Percentiles rank a stretch among this genome's conserved stretches.
phyloP scores from a whole-genome alignment of 2,797 vertebrate species.

The Gallinago stenura region DNA sequence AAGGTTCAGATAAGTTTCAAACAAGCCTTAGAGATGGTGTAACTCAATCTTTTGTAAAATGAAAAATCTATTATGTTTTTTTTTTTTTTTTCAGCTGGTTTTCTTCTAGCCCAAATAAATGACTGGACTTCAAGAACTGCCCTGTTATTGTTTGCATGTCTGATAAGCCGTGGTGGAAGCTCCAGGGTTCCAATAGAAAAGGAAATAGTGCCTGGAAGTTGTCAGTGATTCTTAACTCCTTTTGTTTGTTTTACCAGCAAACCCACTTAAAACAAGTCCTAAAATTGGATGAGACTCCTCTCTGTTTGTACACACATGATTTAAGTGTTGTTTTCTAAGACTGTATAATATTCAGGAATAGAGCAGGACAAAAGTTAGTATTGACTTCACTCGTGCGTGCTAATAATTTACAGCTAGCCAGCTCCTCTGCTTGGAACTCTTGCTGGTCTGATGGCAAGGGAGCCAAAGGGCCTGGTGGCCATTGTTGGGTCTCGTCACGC shows the following conservation, averaged over 20 bases:
- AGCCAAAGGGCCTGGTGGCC: neutral
- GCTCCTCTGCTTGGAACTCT: neutral
- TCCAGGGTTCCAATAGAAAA: neutral
- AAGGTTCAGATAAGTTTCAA: neutral
- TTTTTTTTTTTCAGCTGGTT: neutral
- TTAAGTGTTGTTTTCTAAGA: neutral
- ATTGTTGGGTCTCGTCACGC: accelerated
- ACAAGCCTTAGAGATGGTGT: neutral
- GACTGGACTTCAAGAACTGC: neutral
- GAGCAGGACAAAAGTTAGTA: neutral
- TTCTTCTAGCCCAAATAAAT: neutral
- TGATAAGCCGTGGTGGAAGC: neutral
- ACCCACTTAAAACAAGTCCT: neutral
- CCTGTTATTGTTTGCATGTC: neutral
- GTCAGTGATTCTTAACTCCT: neutral
- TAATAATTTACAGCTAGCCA: neutral
- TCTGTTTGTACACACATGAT: neutral
- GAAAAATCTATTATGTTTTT: neutral
- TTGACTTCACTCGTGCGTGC: neutral
- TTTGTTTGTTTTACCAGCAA: neutral
- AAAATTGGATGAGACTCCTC: neutral
- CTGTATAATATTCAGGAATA: too few relatives aligned
- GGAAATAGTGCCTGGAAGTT: neutral
- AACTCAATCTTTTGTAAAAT: neutral
- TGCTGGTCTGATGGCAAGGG: neutral